Base-by-base conservation (phyloP, 2,113 vertebrate genomes). In the Nycticryphes semicollaris region DNA sequence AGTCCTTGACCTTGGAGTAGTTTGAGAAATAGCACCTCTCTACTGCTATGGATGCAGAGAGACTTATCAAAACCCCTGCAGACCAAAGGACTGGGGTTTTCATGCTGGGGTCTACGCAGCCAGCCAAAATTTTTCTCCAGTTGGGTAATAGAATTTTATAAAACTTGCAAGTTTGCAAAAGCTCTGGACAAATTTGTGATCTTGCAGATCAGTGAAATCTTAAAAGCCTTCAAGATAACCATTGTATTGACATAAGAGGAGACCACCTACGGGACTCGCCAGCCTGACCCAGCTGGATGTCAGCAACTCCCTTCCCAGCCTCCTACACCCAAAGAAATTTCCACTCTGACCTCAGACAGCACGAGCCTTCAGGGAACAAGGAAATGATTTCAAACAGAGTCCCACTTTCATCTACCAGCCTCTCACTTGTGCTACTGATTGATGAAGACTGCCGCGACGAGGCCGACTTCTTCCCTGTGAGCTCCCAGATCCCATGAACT, bases 61-160 rank as follows among this genome's bases (percentile, higher is more conserved):
- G 47, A 28, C 10, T 60, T 39, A 43, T 14, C 27, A 43, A 67
- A 78, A 14, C 18, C 17, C 11, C 21, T 18, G 1, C 0, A 53
- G 62, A 67, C 12, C 33, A 30, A 72, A 86, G 47, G 56, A 21
- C 68, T 37, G 22, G 37, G 13, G 15, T 31, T 62, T 47, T 31
- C 0, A 0, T 10, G 12, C 14, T 47, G 41, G 31, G 79, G 30
- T 35, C 45, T 48, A 1, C 17, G n/a, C 37, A 48, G 30, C 21
- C 74, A 54, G 57, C 8, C n/a, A 67, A 57, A 12, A 48, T 78
- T 78, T 53, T 68, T 50, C 30, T n/a, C 31, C 50, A 11, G 50
- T 35, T 69, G 21, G 10, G 51, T 59, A 84, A 84, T 64, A 45
- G 1, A 6, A 31, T 53, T 84, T 75, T 35, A 47, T 39, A 31